Evolutionary conservation across 1,140 invertebrate genomes (phyloP).

Genomic region (Agrilus planipennis): DNA sequence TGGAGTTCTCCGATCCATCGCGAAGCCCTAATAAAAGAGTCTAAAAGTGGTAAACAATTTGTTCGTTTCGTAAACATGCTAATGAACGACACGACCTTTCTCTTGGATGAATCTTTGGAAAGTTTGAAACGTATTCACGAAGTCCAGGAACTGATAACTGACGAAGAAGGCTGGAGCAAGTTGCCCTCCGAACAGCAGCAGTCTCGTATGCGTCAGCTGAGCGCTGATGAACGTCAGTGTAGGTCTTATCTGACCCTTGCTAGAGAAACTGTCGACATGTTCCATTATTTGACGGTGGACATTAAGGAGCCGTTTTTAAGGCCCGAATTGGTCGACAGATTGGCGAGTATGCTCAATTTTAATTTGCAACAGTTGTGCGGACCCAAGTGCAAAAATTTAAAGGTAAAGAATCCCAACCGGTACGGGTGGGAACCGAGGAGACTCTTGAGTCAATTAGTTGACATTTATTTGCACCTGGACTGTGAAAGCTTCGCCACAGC

Average conservation of each 20-base stretch:
- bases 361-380: slow-evolving; percentile 95
- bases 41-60: slow-evolving; percentile 81
- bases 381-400: slow-evolving; percentile 93
- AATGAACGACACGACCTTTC: slow-evolving; percentile 98
- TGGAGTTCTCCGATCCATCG: slow-evolving; percentile 38
- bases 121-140: slow-evolving; percentile 92
- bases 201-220: slow-evolving; percentile 61
- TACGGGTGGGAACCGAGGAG: slow-evolving; percentile 94
- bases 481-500: slow-evolving; percentile 82
- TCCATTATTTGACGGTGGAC: slow-evolving; percentile 90
- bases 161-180: slow-evolving; percentile 51
- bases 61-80: slow-evolving; percentile 98
- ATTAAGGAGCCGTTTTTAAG: slow-evolving; percentile 90
- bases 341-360: slow-evolving; percentile 97
- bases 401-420: slow-evolving; percentile 89
- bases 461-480: slow-evolving; percentile 95
- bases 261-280: slow-evolving; percentile 94
- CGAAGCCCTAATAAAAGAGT: slow-evolving; percentile 68
- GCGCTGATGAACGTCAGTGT: slow-evolving; percentile 87
- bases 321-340: slow-evolving; percentile 79
- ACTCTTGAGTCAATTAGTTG: slow-evolving; percentile 81
- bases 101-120: slow-evolving; percentile 91
- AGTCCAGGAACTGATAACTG: slow-evolving; percentile 74
- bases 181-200: slow-evolving; percentile 63
- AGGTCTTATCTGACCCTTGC: slow-evolving; percentile 90